These are phyloP conservation scores for Eulemur coronatus DNA, from an alignment of 2,797 vertebrate genomes.

Conservation along the genomic window DNA sequence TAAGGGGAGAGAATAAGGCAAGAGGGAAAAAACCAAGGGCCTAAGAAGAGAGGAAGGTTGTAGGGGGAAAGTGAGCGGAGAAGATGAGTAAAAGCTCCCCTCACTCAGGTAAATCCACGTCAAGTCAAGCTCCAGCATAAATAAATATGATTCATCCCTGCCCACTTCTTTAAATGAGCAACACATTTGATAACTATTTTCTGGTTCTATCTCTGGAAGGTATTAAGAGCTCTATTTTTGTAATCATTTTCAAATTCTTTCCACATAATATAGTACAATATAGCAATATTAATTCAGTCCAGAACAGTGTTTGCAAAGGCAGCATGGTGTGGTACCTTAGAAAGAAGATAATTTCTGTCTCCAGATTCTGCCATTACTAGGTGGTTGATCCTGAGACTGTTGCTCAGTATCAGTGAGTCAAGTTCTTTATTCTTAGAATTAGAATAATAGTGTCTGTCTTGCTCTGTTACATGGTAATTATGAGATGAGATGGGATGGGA, in stretches of 20 bases:
- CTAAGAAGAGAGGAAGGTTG: neutral
- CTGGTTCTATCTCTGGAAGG: neutral
- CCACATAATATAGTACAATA: neutral
- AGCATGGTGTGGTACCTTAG: no score
- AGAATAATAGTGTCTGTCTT: neutral
- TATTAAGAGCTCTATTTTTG: neutral
- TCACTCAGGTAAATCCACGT: neutral
- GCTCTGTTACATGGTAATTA: neutral
- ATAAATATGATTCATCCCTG: neutral
- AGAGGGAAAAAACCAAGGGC: neutral
- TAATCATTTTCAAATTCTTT: neutral
- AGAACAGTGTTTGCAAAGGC: neutral
- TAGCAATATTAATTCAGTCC: neutral
- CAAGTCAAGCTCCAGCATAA: neutral
- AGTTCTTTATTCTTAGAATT: neutral
- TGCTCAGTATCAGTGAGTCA: neutral
- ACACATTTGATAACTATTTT: neutral
- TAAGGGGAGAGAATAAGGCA: neutral
- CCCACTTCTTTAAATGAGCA: neutral
- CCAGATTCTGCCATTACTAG: neutral
- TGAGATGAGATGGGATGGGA: neutral
- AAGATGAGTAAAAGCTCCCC: neutral
- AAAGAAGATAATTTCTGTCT: neutral
- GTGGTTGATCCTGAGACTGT: neutral
- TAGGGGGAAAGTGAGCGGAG: neutral